Evolutionary conservation across 2,888 invertebrate genomes (phyloP), one percentile per base, ranked within the genome.

Genomic region (Poecilobothrus nobilitatus): DNA sequence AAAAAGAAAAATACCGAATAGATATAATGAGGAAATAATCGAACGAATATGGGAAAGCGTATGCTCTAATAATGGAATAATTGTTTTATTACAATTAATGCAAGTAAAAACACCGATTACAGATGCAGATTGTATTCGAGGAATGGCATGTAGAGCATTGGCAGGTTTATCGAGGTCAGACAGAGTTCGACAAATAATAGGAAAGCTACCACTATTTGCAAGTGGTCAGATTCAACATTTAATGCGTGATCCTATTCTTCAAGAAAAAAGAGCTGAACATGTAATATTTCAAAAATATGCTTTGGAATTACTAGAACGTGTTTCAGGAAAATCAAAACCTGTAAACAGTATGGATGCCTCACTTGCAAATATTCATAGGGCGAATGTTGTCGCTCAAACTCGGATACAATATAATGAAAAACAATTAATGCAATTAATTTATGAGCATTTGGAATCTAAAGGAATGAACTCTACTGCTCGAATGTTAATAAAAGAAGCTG

Each of bases 221-320:
- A 92, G 91, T 76, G 95, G 95, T 18, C 94, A 95, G 79, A 86
- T 98, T 76, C 96, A 97, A 82, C 87, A 92, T 87, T 82, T 98
- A 68, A 97, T 97, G 94, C 90, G 94, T 68, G 97, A 97, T 81
- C 98, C 98, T 15, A 94, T 99, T 71, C 85, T 97, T 1, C 96
- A 97, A 83, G 98, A 99, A 82, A 97, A 96, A 81, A 86, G 96
- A 0, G 91, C 92, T 73, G 97, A 97, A 76, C 98, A 99, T 82
- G 92, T 95, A 0, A 89, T 91, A 81, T 99, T 99, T 80, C 97
- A 97, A 81, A 94, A 94, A 77, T 94, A 95, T 79, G 97, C 96
- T 0, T 82, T 94, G 15, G 93, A 95, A 76, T 82, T 99, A 62
- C 85, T 99, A 71, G 95, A 96, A 79, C 84, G 92, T 0, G 91